Base-by-base conservation (phyloP, 2,888 invertebrate species). In the Salpingus planirostris region DNA sequence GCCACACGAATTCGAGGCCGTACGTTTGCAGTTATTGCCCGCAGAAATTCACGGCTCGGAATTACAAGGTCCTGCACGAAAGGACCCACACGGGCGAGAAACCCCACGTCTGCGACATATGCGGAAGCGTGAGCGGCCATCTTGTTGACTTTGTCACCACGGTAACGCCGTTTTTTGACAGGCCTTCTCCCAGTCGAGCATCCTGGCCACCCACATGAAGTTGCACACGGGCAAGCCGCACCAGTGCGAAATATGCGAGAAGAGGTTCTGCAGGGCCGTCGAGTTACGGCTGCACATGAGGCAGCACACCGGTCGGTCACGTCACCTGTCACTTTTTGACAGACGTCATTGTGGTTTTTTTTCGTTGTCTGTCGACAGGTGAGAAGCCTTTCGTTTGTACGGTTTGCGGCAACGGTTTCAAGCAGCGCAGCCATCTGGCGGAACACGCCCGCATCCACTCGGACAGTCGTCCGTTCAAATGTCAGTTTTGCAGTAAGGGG, bases 361-460 rank as follows among this genome's bases (percentile, higher is more conserved):
- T 11, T 13, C n/a, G 6, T 27, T 10, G n/a, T 11, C 6, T 10
- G 5, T 24, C 40, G 39, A 27, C 33, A 59, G 62, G 61, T 22
- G 60, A 61, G 39, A 63, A 59, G 36, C 62, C 63, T 2, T 62
- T 49, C 35, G 27, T 48, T 1, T 63, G 63, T 28, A 42, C 48
- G 0, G 45, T 49, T 29, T 63, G 63, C 41, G 55, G 54, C 1
- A 50, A 54, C 34, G 40, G 50, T 2, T 63, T 63, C 36, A 50
- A 48, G 18, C 63, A 63, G 36, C 49, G 43, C 18, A 61, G 61
- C 33, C 62, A 62, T 40, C 36, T 62, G 14, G 49, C 52, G n/a
- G 60, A 58, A 24, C 63, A 63, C 32, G 35, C 36, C 5, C 55
- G 51, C 43, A 56, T 46, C 3, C 63, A 63, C 31, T 57, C 52